Percentiles rank a stretch among this genome's conserved stretches.
Conservation (phyloP, 2,888 invertebrate species). For the Pandemis corylana region DNA sequence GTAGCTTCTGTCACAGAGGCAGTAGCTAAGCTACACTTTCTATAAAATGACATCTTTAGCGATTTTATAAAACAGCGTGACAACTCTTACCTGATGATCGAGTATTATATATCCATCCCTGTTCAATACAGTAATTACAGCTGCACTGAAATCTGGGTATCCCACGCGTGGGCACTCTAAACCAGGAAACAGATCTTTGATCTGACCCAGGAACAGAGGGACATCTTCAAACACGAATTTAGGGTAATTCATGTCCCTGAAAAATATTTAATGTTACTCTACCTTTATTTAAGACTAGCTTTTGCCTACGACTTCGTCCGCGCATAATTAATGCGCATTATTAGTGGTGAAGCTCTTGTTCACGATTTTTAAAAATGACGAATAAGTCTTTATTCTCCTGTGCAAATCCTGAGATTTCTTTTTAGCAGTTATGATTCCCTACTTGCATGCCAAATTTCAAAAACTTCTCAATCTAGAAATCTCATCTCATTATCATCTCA, state of each 20-base stretch:
- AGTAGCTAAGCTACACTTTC: neutral
- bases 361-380: neutral
- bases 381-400: too few species aligned
- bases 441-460: too few species aligned
- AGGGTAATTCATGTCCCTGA: slow-evolving; percentile 95
- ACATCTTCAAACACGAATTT: slow-evolving; percentile 97
- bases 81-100: slow-evolving; percentile 67
- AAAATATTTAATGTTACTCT: neutral
- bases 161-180: slow-evolving; percentile 94
- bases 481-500: too few species aligned
- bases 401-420: too few species aligned
- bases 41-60: neutral
- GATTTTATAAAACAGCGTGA: neutral
- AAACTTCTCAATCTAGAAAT: too few species aligned
- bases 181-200: slow-evolving; percentile 95
- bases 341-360: neutral
- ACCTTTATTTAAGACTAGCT: neutral
- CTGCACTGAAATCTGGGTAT: slow-evolving; percentile 94
- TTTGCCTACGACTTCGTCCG: too few species aligned
- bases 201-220: slow-evolving; percentile 94
- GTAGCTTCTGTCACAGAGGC: neutral
- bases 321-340: neutral
- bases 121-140: slow-evolving; percentile 88
- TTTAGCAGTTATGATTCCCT: too few species aligned
- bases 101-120: slow-evolving; percentile 88